phyloP scores from a whole-genome alignment of 2,113 vertebrate genomes.

The human region DNA sequence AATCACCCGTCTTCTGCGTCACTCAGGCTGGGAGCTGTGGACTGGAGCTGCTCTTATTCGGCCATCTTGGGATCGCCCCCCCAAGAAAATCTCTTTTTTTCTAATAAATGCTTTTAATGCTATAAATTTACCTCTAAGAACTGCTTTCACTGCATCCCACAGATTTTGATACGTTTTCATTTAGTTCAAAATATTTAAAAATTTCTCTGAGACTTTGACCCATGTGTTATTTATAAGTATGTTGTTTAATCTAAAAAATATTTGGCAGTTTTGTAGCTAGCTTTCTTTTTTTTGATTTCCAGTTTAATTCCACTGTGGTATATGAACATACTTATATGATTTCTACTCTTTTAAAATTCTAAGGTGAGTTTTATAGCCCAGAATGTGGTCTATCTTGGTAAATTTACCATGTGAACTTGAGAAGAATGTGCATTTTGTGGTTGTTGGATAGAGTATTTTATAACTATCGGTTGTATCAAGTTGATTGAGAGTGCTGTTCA shows the following conservation, averaged over 20 bases:
- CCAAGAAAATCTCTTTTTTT: background rate
- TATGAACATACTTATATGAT: background rate
- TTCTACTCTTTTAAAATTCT: background rate
- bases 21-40: too few relatives aligned
- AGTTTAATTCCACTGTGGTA: background rate
- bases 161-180: background rate
- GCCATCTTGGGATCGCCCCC: too few relatives aligned
- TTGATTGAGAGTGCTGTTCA: background rate
- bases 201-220: background rate
- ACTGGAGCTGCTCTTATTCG: too few relatives aligned
- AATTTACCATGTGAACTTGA: background rate
- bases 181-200: background rate
- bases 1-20: too few relatives aligned
- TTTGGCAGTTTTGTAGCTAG: background rate
- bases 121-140: background rate
- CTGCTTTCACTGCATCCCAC: background rate
- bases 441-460: background rate
- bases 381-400: background rate
- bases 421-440: background rate
- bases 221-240: background rate
- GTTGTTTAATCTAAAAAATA: background rate
- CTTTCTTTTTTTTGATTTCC: background rate
- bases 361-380: background rate
- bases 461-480: background rate
- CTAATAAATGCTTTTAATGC: background rate